Percentiles rank a stretch among this genome's conserved stretches.
phyloP scores from a whole-genome alignment of 2,113 vertebrate genomes.

The Penelope pileata region DNA sequence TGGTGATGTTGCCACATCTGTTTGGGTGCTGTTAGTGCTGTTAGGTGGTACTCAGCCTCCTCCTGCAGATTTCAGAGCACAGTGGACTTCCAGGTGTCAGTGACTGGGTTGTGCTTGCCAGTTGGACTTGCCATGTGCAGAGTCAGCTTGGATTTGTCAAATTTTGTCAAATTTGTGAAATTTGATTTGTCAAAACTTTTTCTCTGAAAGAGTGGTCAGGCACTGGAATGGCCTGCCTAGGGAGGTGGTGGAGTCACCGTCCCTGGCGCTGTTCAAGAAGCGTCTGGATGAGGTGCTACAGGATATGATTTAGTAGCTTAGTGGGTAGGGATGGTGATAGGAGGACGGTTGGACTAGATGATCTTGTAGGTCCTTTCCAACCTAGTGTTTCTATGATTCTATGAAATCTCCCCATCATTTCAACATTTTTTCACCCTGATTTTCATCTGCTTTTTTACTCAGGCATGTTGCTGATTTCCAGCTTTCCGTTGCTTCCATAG shows the following conservation, averaged over 20 bases:
- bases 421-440: background rate
- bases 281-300: no score
- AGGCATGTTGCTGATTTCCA: conserved; percentile 86
- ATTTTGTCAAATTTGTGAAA: no score
- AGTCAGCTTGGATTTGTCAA: background rate
- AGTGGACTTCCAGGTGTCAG: background rate
- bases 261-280: no score
- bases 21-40: background rate
- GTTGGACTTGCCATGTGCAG: background rate
- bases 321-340: no score
- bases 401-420: background rate
- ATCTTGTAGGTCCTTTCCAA: no score
- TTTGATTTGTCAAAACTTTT: no score
- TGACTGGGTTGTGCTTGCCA: background rate
- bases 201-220: no score
- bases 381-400: no score
- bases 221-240: no score
- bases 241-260: no score
- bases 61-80: background rate
- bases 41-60: background rate
- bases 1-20: background rate
- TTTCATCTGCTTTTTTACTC: background rate
- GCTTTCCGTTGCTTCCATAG: conserved; percentile 78
- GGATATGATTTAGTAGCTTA: no score
- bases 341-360: no score